These are phyloP conservation scores for Ifrita kowaldi DNA, from an alignment of 2,113 vertebrate species.

Conservation along the genomic window DNA sequence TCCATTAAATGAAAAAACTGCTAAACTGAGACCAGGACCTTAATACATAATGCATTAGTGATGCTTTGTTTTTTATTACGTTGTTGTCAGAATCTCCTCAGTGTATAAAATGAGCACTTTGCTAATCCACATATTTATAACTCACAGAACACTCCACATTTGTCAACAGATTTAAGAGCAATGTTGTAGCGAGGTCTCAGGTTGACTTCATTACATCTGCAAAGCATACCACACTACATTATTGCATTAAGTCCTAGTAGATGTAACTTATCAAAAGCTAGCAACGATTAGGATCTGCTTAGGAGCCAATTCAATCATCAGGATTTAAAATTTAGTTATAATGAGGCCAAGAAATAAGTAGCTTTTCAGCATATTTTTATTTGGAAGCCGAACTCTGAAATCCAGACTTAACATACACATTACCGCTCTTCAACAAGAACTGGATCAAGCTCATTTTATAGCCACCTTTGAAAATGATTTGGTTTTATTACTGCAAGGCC, in stretches of 20 bases:
- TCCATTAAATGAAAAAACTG: background rate
- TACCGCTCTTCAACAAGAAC: background rate
- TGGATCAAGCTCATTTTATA: background rate
- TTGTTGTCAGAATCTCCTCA: background rate
- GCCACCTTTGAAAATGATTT: background rate
- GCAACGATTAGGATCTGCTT: background rate
- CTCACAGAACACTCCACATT: background rate
- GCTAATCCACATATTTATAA: conserved; percentile 2
- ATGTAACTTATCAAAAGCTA: background rate
- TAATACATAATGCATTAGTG: background rate
- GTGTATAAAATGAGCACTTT: background rate
- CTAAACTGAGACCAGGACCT: background rate
- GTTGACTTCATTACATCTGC: background rate
- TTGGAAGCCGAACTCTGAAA: background rate
- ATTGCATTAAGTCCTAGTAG: background rate
- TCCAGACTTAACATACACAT: background rate
- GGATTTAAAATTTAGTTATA: background rate
- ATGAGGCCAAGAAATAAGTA: background rate
- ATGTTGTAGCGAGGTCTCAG: background rate
- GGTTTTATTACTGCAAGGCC: background rate
- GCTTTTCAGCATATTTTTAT: background rate
- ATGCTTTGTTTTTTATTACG: background rate
- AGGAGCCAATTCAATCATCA: background rate
- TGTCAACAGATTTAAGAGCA: background rate
- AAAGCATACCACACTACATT: background rate